Percentiles rank a stretch among this genome's conserved stretches.
Conservation (phyloP, 1,140 invertebrate species). For the Lysiphlebus fabarum region DNA sequence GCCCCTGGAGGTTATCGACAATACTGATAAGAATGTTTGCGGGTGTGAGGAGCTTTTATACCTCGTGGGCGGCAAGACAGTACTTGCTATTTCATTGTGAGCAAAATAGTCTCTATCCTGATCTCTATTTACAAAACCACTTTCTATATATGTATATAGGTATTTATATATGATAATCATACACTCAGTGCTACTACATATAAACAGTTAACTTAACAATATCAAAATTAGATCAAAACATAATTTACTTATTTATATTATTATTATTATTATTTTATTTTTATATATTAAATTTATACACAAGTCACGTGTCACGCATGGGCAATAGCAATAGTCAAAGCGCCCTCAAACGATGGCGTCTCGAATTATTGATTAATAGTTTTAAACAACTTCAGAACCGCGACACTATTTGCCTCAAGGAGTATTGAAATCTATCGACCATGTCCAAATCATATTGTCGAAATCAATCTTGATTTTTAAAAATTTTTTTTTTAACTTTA, state of each 20-base stretch:
- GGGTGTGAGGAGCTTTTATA: constrained; percentile 20
- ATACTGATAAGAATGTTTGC: constrained; percentile 15
- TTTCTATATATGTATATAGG: background rate
- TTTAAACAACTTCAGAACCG: too few species aligned
- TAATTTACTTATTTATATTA: background rate
- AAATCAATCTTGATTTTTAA: too few species aligned
- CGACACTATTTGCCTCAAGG: background rate
- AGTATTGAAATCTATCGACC: constrained; percentile 16
- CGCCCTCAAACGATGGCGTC: constrained; percentile 8
- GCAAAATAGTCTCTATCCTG: background rate
- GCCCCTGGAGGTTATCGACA: constrained; percentile 19
- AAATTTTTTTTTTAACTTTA: too few species aligned
- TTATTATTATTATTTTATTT: too few species aligned
- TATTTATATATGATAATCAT: background rate
- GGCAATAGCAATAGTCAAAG: background rate
- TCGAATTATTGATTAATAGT: constrained; percentile 19
- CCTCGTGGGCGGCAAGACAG: constrained; percentile 19
- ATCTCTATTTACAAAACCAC: background rate
- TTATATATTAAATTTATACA: background rate
- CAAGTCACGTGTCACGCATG: constrained; percentile 10
- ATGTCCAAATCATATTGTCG: background rate
- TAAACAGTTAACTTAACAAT: background rate
- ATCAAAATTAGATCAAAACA: constrained; percentile 17
- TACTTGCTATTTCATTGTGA: constrained; percentile 1
- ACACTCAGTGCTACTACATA: background rate